phyloP scores from a whole-genome alignment of 2,888 invertebrate genomes.

The Tetanocera ferruginea region DNA sequence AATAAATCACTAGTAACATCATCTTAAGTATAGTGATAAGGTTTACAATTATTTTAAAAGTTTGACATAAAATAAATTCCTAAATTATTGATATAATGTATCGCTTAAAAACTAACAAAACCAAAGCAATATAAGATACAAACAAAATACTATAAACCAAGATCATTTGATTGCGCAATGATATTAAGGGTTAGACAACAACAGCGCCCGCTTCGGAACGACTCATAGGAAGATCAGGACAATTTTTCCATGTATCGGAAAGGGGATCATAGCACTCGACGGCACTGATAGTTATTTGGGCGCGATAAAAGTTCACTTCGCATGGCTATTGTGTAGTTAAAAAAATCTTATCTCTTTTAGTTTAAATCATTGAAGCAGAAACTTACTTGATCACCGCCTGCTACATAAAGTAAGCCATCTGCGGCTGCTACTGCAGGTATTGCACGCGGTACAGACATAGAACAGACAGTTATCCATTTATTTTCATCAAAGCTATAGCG shows the following conservation, averaged over 20 bases:
- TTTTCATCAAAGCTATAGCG: conserved; percentile 72
- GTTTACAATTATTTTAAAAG: neutral
- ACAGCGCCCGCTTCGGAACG: conserved; percentile 91
- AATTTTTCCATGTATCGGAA: conserved; percentile 82
- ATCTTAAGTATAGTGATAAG: neutral
- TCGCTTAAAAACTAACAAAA: neutral
- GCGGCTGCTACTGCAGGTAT: conserved; percentile 89
- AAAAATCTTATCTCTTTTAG: too few relatives aligned
- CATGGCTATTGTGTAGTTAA: conserved; percentile 71
- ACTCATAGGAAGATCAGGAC: conserved; percentile 84
- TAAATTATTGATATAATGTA: neutral
- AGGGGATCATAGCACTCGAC: conserved; percentile 89
- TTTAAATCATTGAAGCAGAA: neutral
- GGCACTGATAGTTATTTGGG: conserved; percentile 84
- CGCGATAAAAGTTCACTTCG: conserved; percentile 86
- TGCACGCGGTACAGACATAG: conserved; percentile 81
- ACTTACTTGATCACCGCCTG: conserved; percentile 82
- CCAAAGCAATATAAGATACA: neutral
- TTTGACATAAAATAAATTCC: neutral
- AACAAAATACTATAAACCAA: conserved; percentile 9
- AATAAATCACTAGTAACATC: neutral
- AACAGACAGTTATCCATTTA: conserved; percentile 83
- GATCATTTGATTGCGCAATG: conserved; percentile 17
- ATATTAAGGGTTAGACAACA: conserved; percentile 74
- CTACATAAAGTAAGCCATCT: conserved; percentile 85